Percentiles rank a stretch among this genome's conserved stretches.
Conservation (phyloP, 2,113 vertebrate genomes). For the Perca schrenkii region DNA sequence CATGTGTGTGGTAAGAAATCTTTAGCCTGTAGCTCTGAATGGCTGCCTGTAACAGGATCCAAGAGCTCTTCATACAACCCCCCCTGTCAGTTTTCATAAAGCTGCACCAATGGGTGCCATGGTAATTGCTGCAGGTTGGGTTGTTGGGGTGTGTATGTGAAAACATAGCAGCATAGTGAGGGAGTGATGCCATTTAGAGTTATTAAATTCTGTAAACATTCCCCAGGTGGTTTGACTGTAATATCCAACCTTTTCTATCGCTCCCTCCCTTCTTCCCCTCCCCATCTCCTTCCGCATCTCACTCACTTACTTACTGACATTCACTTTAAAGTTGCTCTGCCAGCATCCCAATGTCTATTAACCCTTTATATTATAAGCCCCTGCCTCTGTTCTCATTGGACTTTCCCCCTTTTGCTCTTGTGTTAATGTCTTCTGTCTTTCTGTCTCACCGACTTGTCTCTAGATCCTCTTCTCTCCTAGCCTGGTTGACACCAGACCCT, state of each 20-base stretch:
- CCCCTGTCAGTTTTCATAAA: conserved; percentile 47
- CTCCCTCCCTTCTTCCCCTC: conserved; percentile 5
- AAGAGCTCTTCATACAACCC: conserved; percentile 33
- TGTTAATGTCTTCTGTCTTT: conserved; percentile 1
- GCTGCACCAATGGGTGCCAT: conserved; percentile 16
- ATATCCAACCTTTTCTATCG: conserved; percentile 60
- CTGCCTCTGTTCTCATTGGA: background rate
- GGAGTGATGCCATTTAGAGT: conserved; percentile 79
- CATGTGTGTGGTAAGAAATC: background rate
- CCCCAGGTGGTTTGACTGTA: conserved; percentile 73
- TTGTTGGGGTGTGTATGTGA: conserved; percentile 5
- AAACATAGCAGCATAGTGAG: conserved; percentile 25
- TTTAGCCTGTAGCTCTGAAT: conserved; percentile 12
- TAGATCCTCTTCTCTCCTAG: background rate
- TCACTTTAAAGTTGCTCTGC: conserved; percentile 12
- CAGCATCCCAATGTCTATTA: conserved; percentile 30
- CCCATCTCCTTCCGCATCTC: conserved; percentile 11
- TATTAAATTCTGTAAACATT: conserved; percentile 81
- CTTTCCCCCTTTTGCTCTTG: background rate
- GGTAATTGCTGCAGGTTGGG: conserved; percentile 57
- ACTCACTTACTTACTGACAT: conserved; percentile 29
- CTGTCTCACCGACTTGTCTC: background rate
- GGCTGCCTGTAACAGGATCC: conserved; percentile 14
- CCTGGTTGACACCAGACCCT: too few species aligned
- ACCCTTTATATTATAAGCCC: conserved; percentile 11